Conservation (phyloP, 2,113 vertebrate species). For the Ctenodactylus gundi region DNA sequence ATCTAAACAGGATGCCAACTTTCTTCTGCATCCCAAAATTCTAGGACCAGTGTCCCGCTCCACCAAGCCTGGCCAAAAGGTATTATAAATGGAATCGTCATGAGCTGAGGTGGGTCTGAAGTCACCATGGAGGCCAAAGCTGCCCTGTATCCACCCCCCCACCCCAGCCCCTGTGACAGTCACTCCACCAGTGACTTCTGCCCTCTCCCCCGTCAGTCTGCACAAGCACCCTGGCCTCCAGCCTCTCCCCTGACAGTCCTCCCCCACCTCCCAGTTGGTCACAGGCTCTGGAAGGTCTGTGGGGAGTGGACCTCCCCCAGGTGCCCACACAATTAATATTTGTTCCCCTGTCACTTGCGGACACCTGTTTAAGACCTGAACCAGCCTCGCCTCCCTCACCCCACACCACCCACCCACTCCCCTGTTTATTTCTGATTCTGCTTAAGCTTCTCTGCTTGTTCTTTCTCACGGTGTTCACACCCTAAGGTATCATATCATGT, state of each 20-base stretch:
- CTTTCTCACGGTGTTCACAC: neutral
- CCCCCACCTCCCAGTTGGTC: too few species aligned
- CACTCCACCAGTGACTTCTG: neutral
- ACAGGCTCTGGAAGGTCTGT: neutral
- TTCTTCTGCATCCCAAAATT: too few species aligned
- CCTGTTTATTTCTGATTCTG: neutral
- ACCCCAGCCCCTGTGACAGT: fast-evolving
- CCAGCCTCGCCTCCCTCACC: neutral
- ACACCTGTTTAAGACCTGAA: neutral
- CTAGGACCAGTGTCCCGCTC: too few species aligned
- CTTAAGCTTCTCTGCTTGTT: neutral
- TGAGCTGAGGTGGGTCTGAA: neutral
- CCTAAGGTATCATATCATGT: neutral
- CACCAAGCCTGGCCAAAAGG: too few species aligned
- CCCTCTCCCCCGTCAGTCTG: neutral
- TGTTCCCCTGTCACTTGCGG: neutral
- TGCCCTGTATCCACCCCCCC: neutral
- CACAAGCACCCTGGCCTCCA: neutral
- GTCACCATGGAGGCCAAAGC: neutral
- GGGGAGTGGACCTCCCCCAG: fast-evolving
- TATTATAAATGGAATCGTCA: too few species aligned
- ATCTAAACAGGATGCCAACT: too few species aligned
- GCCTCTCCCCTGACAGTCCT: too few species aligned
- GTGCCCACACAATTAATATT: neutral
- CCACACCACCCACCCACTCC: neutral